Percentiles rank a stretch among this genome's conserved stretches.
Conservation (phyloP, 2,113 vertebrate genomes). For the Toxotes chatareus region DNA sequence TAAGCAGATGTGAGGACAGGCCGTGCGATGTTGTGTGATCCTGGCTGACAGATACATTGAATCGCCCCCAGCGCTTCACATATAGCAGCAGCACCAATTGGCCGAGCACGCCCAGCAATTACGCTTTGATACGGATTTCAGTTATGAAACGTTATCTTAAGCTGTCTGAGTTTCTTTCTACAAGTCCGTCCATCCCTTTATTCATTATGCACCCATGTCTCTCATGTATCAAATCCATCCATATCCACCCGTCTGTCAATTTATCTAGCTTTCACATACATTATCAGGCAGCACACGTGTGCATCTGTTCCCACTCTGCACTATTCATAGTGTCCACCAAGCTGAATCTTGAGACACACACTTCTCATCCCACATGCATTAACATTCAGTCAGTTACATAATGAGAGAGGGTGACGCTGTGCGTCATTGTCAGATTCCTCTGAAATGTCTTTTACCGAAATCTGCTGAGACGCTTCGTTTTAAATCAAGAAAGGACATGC, state of each 20-base stretch:
- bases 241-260: conserved; percentile 1
- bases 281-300: conserved; percentile 21
- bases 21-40: not conserved
- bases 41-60: conserved; percentile 46
- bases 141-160: conserved; percentile 28
- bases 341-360: conserved; percentile 18
- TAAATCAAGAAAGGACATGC: not conserved
- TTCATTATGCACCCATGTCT: conserved; percentile 22
- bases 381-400: conserved; percentile 34
- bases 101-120: conserved; percentile 42
- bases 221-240: conserved; percentile 1
- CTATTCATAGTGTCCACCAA: not conserved
- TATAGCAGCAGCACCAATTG: conserved; percentile 36
- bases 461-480: not conserved
- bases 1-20: conserved; percentile 50
- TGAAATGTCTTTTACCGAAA: not conserved
- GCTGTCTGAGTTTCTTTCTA: conserved; percentile 13
- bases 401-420: conserved; percentile 18
- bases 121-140: conserved; percentile 38
- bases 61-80: conserved; percentile 48
- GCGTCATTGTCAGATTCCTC: not conserved
- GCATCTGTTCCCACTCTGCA: not conserved
- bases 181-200: not conserved
- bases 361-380: conserved; percentile 34
- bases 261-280: conserved; percentile 10